A percentile compares a stretch with the other conserved stretches of the same genome.
phyloP scores from a whole-genome alignment of 2,113 vertebrate genomes.

The Fregetta grallaria region DNA sequence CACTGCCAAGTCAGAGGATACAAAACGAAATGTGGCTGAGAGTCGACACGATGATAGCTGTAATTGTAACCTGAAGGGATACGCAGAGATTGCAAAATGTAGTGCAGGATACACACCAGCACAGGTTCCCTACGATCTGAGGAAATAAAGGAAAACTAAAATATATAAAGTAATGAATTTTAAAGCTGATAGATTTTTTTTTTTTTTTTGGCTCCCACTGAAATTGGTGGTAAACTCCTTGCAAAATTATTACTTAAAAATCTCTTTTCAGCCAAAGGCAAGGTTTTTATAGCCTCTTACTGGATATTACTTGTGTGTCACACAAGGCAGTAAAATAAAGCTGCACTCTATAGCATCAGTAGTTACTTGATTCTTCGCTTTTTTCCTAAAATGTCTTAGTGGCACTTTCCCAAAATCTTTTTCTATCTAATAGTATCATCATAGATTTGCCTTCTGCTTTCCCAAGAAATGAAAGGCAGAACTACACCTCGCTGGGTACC shows the following conservation, averaged over 20 bases:
- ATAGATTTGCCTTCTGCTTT: neutral
- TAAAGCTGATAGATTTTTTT: neutral
- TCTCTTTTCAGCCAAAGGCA: neutral
- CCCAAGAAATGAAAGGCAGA: neutral
- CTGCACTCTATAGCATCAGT: neutral
- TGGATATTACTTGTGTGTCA: neutral
- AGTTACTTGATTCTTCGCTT: neutral
- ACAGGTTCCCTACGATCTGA: no score
- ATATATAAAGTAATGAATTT: neutral
- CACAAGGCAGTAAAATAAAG: neutral
- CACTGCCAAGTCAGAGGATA: neutral
- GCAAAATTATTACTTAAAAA: neutral
- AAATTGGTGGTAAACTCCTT: neutral
- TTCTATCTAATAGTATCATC: neutral
- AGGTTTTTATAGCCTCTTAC: neutral
- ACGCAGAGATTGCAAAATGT: neutral
- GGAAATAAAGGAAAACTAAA: neutral
- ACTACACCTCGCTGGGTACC: neutral
- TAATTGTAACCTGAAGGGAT: neutral
- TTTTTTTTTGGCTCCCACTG: neutral
- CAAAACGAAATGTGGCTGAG: neutral
- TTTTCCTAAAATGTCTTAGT: neutral
- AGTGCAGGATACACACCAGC: neutral
- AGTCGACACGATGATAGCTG: rapidly evolving
- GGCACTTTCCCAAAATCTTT: neutral